Base-by-base conservation (phyloP, 1,140 invertebrate genomes). In the Euura lappo region DNA sequence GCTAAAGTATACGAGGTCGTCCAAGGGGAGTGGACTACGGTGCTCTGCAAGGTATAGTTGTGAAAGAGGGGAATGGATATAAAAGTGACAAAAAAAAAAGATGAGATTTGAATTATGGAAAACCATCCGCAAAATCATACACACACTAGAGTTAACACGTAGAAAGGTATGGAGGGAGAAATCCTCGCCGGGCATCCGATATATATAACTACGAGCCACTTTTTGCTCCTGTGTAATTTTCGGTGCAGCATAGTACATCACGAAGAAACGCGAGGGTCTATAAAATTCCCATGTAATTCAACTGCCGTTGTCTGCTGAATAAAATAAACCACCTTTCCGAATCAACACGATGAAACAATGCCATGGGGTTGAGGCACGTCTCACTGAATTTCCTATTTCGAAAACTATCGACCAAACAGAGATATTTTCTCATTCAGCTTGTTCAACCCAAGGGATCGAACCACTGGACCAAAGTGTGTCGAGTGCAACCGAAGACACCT, bases 21-120 rank as follows among this genome's bases (percentile, higher is more conserved):
- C 28, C 28, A 28, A 28, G 28, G 28, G 28, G 28, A 28, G 28
- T 28, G 28, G 28, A 28, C 28, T 28, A 28, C 28, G 28, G 28
- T 28, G 28, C 28, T 28, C 28, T 28, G 28, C 28, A 1, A 28
- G 28, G 28, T 28, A 28, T 28, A 28, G 28, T 0, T 28, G 28
- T 28, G 28, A 28, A 28, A 28, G 28, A 28, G 28, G 28, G 28
- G 28, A 28, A 28, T 28, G 28, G 28, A 28, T 28, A 28, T 28
- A 28, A 28, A 28, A 28, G 28, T 28, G 1, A 1, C 28, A 28
- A 28, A 28, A 28, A n/a, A n/a, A 28, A 60, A 60, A 60, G 51
- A 60, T 60, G 51, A 60, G 51, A 60, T 60, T 60, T 60, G 51
- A 60, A 60, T 60, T 60, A 60, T 60, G 51, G 51, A 60, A n/a